Evolutionary conservation across 2,888 invertebrate species (phyloP), one percentile per base, ranked within the genome.

Genomic region (Apodemia zela): DNA sequence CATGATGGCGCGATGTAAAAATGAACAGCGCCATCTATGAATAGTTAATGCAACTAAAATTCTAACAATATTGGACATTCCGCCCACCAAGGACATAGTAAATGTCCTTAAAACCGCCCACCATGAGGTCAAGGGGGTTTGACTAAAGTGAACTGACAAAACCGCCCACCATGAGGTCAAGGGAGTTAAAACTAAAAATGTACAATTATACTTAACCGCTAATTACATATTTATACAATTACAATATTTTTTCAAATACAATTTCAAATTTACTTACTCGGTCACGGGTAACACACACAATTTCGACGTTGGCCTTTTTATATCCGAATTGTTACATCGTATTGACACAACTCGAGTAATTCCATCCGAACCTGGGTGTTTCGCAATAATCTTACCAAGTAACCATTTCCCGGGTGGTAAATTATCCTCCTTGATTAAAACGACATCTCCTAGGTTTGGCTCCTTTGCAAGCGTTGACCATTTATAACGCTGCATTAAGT

Each of bases 381-480:
- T 65, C 7, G 49, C 45, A 18, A 49, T 25, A 13, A 67, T 62
- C 6, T 62, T 57, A 15, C 64, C 65, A 18, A 65, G 49, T 25
- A 60, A 47, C 67, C 64, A 67, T 63, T 65, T 65, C 2, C 59
- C 62, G n/a, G 67, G 61, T 25, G 67, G 65, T 2, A 67, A 17
- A 29, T 54, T 60, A 35, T 64, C 60, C 10, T 58, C 58, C 18
- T 65, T 64, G 1, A 65, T 54, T 8, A 60, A 5, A 17, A 67
- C 63, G 13, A 67, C 49, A 17, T 63, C 59, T 3, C 62, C n/a
- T 60, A 57, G 45, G 29, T 29, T 61, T 38, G 45, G 45, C 15
- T 45, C 45, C n/a, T 47, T 47, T 7, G 7, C 47, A 6, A 47
- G 15, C n/a, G 47, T n/a, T n/a, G 47, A 47, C 47, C 47, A 47